Percentiles rank a stretch among this genome's conserved stretches.
These are phyloP conservation scores for Poeciliopsis presidionis DNA, from an alignment of 2,797 vertebrate species.

Conservation along the genomic window DNA sequence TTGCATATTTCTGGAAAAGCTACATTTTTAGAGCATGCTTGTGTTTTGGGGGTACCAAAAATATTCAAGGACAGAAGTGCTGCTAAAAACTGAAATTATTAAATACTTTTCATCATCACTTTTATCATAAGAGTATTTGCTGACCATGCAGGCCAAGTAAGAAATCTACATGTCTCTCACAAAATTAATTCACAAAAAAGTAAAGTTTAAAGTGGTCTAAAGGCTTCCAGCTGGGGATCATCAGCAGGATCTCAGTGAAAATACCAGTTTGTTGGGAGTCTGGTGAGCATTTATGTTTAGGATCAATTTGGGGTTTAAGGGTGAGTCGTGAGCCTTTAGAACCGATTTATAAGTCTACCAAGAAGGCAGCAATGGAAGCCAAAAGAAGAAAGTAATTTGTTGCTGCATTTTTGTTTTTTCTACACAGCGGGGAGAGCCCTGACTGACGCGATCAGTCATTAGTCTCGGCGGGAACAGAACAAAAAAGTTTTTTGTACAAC, in stretches of 20 bases:
- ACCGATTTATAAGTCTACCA: neutral
- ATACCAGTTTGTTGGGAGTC: neutral
- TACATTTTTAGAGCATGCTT: neutral
- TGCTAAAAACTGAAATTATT: neutral
- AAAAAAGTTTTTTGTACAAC: neutral
- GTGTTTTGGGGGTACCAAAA: neutral
- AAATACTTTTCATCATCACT: neutral
- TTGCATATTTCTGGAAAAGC: neutral
- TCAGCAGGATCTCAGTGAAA: neutral
- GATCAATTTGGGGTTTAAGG: neutral
- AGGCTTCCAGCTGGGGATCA: neutral
- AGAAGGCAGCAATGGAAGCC: neutral
- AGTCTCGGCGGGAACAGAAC: neutral
- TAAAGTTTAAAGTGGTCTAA: neutral
- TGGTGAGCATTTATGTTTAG: neutral
- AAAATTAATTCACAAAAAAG: neutral
- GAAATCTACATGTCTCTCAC: neutral
- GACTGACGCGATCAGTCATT: neutral
- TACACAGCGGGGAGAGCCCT: neutral
- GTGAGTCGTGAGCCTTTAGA: neutral
- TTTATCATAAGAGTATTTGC: neutral
- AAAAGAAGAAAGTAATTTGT: neutral
- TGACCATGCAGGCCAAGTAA: neutral
- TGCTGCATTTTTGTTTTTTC: neutral
- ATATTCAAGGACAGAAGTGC: neutral